Percentiles rank a stretch among this genome's conserved stretches.
phyloP scores from a whole-genome alignment of 2,113 vertebrate genomes.

The crab-eating macaque (Macaca fascicularis) region DNA sequence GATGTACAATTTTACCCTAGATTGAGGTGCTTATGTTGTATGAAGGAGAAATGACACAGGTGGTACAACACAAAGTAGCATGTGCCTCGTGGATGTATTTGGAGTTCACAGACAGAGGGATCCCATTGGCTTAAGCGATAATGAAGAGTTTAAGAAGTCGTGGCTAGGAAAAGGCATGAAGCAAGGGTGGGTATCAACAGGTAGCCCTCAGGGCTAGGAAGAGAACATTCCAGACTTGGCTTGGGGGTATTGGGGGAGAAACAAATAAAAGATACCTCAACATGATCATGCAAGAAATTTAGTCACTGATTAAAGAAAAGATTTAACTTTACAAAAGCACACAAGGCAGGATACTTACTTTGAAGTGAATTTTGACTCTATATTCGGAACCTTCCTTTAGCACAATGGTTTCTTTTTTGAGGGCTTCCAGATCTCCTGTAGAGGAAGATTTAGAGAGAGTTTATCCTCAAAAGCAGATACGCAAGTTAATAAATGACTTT shows the following conservation, averaged over 20 bases:
- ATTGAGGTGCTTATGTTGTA: not conserved
- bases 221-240: not conserved
- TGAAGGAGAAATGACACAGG: not conserved
- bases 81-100: not conserved
- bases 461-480: not conserved
- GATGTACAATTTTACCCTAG: too few relatives aligned
- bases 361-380: constrained; percentile 88
- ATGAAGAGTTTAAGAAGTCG: not conserved
- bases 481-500: fast-evolving
- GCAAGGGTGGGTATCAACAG: not conserved
- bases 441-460: constrained; percentile 2
- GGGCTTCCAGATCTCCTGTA: constrained; percentile 85
- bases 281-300: not conserved
- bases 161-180: not conserved
- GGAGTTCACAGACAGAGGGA: not conserved
- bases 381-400: constrained; percentile 89
- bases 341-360: constrained; percentile 81
- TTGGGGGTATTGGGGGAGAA: not conserved
- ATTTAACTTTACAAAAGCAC: not conserved
- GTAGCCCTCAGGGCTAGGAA: not conserved
- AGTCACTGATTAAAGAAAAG: not conserved
- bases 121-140: not conserved
- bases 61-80: fast-evolving
- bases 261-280: not conserved
- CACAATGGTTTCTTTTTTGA: constrained; percentile 86